Evolutionary conservation across 2,797 vertebrate species (phyloP).

Genomic region (Esox masquinongy): DNA sequence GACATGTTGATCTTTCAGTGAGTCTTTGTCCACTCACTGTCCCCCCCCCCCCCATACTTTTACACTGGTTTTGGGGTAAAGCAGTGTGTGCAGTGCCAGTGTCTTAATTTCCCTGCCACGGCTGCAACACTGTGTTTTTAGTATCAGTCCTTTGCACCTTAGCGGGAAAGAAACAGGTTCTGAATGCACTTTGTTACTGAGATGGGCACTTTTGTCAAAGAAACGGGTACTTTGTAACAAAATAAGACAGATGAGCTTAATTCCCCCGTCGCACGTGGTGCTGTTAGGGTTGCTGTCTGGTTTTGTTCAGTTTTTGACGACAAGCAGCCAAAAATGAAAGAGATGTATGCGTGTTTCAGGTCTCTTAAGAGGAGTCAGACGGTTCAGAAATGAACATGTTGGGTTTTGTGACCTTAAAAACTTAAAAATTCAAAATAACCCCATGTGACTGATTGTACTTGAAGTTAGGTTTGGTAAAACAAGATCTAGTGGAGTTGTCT

Average conservation of each 20-base stretch:
- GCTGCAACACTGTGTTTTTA: slow-evolving; percentile 48
- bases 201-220: slow-evolving; percentile 75
- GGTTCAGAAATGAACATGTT: slow-evolving; percentile 33
- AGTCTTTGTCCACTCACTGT: slow-evolving; percentile 28
- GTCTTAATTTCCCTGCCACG: slow-evolving; percentile 20
- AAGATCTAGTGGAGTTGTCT: slow-evolving; percentile 52
- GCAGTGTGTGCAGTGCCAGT: slow-evolving; percentile 13
- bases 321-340: slow-evolving; percentile 66
- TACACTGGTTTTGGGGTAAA: slow-evolving; percentile 15
- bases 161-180: slow-evolving; percentile 66
- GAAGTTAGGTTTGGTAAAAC: slow-evolving; percentile 64
- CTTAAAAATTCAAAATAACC: slow-evolving; percentile 41
- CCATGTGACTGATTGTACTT: slow-evolving; percentile 76
- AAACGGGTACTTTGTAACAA: slow-evolving; percentile 81
- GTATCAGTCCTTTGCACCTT: slow-evolving; percentile 73
- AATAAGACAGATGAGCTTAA: slow-evolving; percentile 62
- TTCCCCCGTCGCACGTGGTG: slow-evolving; percentile 39
- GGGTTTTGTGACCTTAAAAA: slow-evolving; percentile 54
- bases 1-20: slow-evolving; percentile 46
- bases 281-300: slow-evolving; percentile 50
- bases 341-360: slow-evolving; percentile 38
- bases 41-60: neutral
- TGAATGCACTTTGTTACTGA: slow-evolving; percentile 80
- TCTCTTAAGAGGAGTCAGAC: slow-evolving; percentile 39
- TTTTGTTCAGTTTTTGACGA: slow-evolving; percentile 67